Conservation (phyloP, 2,113 vertebrate genomes). For the Danio rerio region DNA sequence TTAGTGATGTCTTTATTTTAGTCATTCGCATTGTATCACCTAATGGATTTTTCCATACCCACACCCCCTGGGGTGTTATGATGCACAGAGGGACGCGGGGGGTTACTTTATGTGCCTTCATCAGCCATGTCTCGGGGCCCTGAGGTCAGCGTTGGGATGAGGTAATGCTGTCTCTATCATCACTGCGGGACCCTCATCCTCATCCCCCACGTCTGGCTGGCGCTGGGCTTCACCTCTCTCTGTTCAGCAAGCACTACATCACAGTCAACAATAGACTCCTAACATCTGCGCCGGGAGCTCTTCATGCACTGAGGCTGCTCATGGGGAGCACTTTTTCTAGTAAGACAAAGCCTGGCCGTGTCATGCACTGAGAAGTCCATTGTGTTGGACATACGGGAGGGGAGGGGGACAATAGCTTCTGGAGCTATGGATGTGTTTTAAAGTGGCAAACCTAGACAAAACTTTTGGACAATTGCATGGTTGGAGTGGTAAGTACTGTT, state of each 20-base stretch:
- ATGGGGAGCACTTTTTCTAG: constrained; percentile 65
- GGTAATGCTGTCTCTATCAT: constrained; percentile 59
- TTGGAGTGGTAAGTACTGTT: background rate
- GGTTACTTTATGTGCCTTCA: constrained; percentile 37
- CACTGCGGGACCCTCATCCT: constrained; percentile 8
- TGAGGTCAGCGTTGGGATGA: constrained; percentile 57
- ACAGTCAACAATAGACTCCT: constrained; percentile 61
- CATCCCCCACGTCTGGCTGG: constrained; percentile 42
- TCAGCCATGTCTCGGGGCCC: constrained; percentile 37
- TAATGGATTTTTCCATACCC: constrained; percentile 52
- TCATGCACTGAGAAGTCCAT: constrained; percentile 41
- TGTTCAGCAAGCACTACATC: constrained; percentile 57
- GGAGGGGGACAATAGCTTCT: constrained; percentile 1
- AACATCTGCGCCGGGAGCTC: constrained; percentile 64
- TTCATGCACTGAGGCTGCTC: constrained; percentile 61
- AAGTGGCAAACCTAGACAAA: constrained; percentile 44
- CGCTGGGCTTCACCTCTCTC: constrained; percentile 30
- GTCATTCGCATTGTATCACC: constrained; percentile 17
- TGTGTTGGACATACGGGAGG: constrained; percentile 58
- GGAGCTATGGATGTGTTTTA: constrained; percentile 56
- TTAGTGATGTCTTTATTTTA: constrained; percentile 55
- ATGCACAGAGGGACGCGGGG: constrained; percentile 22
- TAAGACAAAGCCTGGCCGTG: constrained; percentile 46
- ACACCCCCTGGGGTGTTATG: constrained; percentile 34
- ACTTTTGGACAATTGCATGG: background rate